Conservation (phyloP, 2,797 vertebrate genomes). For the Xenopus petersii region DNA sequence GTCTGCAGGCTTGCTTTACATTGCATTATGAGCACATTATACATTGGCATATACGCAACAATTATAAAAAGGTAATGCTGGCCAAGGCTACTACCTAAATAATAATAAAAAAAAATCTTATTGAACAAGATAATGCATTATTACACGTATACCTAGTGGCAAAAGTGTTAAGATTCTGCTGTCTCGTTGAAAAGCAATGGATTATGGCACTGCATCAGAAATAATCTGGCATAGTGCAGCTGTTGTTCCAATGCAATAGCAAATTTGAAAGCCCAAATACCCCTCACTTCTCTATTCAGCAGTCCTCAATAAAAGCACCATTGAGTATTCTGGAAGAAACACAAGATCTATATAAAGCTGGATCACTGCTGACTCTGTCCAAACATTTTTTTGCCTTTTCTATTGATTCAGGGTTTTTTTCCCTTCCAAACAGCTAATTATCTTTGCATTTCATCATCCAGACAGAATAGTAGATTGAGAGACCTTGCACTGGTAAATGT, state of each 20-base stretch:
- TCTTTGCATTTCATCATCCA: slow-evolving; percentile 26
- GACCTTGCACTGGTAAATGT: slow-evolving; percentile 2
- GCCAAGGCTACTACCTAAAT: too few species aligned
- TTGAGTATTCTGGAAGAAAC: slow-evolving; percentile 53
- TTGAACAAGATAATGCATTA: too few species aligned
- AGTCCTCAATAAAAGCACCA: slow-evolving; percentile 54
- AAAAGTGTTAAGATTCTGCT: slow-evolving; percentile 26
- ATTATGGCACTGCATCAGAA: slow-evolving; percentile 35
- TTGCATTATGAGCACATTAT: too few species aligned
- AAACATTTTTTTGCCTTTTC: slow-evolving; percentile 32
- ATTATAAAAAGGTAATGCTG: too few species aligned
- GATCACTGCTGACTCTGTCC: slow-evolving; percentile 49
- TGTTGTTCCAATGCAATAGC: slow-evolving; percentile 50
- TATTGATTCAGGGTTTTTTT: slow-evolving; percentile 39
- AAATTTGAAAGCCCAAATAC: slow-evolving; percentile 52
- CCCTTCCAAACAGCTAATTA: slow-evolving; percentile 30
- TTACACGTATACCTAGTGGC: too few species aligned
- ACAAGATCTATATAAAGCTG: slow-evolving; percentile 48
- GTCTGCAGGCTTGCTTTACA: too few species aligned
- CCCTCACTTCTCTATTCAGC: slow-evolving; percentile 53
- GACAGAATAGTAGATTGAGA: slow-evolving; percentile 1
- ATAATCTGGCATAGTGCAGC: slow-evolving; percentile 38
- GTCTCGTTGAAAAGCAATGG: slow-evolving; percentile 13
- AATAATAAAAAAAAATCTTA: too few species aligned
- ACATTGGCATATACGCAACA: too few species aligned